Conservation (phyloP, 2,888 invertebrate species). For the Amblyjoppa fuscipennis region DNA sequence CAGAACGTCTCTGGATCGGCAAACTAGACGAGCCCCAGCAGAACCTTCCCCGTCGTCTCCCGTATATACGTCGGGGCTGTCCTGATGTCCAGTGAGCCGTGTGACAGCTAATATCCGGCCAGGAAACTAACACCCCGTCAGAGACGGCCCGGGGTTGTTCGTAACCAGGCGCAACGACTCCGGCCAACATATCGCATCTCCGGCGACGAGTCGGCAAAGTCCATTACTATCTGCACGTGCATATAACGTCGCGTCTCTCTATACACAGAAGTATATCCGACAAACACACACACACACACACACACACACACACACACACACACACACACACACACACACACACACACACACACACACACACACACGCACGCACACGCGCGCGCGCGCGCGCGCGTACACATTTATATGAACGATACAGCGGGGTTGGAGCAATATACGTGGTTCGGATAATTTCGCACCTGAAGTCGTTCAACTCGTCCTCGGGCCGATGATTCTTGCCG, state of each 20-base stretch:
- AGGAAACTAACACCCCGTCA: slow-evolving; percentile 83
- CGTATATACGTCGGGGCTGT: slow-evolving; percentile 71
- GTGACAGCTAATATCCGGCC: slow-evolving; percentile 85
- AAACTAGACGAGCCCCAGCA: slow-evolving; percentile 41
- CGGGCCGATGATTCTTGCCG: slow-evolving; percentile 24
- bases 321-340: background rate
- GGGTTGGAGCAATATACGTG: slow-evolving; percentile 29
- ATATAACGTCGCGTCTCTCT: slow-evolving; percentile 23
- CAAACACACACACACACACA: background rate
- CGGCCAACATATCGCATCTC: slow-evolving; percentile 78
- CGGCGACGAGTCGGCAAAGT: slow-evolving; percentile 79
- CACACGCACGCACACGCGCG: too few species aligned
- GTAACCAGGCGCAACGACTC: slow-evolving; percentile 64
- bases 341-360: background rate
- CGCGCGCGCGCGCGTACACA: too few species aligned
- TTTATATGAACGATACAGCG: background rate
- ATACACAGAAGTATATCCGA: background rate
- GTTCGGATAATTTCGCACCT: slow-evolving; percentile 69
- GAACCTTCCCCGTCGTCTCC: slow-evolving; percentile 45
- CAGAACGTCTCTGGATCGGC: slow-evolving; percentile 38
- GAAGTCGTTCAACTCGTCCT: slow-evolving; percentile 65
- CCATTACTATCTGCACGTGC: slow-evolving; percentile 70
- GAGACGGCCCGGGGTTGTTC: slow-evolving; percentile 59
- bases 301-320: background rate
- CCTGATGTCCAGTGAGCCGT: slow-evolving; percentile 83